A percentile compares a stretch with the other conserved stretches of the same genome.
These are phyloP conservation scores for Bellardia bayeri DNA, from an alignment of 2,888 invertebrate species.

Conservation along the genomic window DNA sequence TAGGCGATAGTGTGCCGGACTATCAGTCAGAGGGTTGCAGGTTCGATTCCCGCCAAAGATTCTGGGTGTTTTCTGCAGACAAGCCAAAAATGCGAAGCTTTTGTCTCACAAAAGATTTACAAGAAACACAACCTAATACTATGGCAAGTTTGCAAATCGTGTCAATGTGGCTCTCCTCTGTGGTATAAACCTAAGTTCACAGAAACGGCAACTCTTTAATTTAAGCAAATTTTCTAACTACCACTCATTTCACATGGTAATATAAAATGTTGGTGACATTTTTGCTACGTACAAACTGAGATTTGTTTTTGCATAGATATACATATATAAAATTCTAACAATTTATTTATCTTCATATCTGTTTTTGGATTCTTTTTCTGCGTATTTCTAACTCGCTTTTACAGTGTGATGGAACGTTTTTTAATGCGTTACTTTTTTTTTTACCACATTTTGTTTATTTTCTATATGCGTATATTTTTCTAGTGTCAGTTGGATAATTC, in stretches of 20 bases:
- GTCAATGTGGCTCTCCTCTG: too few relatives aligned
- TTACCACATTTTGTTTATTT: neutral
- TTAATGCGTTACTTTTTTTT: neutral
- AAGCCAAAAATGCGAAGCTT: too few relatives aligned
- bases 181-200: neutral
- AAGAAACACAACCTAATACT: too few relatives aligned
- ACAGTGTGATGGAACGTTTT: conserved; percentile 14
- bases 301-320: conserved; percentile 9
- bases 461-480: neutral
- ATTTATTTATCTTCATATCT: neutral
- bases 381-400: conserved; percentile 21
- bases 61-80: too few relatives aligned
- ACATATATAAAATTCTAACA: neutral
- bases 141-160: too few relatives aligned
- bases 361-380: conserved; percentile 6
- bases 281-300: conserved; percentile 51
- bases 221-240: neutral
- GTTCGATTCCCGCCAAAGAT: too few relatives aligned
- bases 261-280: conserved; percentile 41
- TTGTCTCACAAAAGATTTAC: too few relatives aligned
- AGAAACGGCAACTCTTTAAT: conserved; percentile 28
- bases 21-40: too few relatives aligned
- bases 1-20: too few relatives aligned
- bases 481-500: conserved; percentile 55
- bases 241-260: conserved; percentile 7